Conservation (phyloP, 2,888 invertebrate species). For the Pandemis corylana region DNA sequence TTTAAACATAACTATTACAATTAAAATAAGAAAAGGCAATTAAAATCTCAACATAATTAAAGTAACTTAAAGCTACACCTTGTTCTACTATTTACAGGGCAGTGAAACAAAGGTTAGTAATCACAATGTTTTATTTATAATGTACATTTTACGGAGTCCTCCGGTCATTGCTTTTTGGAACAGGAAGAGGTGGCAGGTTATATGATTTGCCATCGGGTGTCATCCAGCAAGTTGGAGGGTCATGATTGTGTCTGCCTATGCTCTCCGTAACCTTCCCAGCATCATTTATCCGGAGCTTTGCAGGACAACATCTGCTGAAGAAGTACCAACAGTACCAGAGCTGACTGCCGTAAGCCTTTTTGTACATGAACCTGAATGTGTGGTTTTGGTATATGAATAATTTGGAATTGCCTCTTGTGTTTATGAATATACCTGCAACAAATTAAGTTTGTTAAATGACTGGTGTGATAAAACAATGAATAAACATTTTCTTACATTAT, state of each 20-base stretch:
- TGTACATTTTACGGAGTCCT: slow-evolving; percentile 54
- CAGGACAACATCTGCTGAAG: slow-evolving; percentile 80
- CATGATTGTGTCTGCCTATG: slow-evolving; percentile 79
- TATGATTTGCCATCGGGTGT: slow-evolving; percentile 81
- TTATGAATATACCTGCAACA: slow-evolving; percentile 81
- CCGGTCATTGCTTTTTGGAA: slow-evolving; percentile 50
- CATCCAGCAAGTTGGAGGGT: slow-evolving; percentile 82
- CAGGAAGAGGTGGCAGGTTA: slow-evolving; percentile 71
- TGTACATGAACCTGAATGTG: slow-evolving; percentile 82
- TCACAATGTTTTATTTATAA: slow-evolving; percentile 57
- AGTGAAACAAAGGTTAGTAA: slow-evolving; percentile 41
- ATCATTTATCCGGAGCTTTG: slow-evolving; percentile 77
- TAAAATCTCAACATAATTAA: slow-evolving; percentile 41
- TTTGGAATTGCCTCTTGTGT: slow-evolving; percentile 81
- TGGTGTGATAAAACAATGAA: slow-evolving; percentile 43
- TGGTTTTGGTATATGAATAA: slow-evolving; percentile 81
- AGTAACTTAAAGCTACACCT: slow-evolving; percentile 23
- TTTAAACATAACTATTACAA: slow-evolving; percentile 20
- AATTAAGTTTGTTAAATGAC: slow-evolving; percentile 46
- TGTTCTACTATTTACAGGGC: slow-evolving; percentile 43
- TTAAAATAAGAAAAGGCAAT: slow-evolving; percentile 24
- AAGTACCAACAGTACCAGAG: slow-evolving; percentile 83
- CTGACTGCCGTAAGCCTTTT: slow-evolving; percentile 81
- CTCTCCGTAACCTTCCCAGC: slow-evolving; percentile 77
- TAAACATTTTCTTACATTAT: slow-evolving; percentile 20